phyloP scores from a whole-genome alignment of 2,888 invertebrate genomes.

The Acleris literana region DNA sequence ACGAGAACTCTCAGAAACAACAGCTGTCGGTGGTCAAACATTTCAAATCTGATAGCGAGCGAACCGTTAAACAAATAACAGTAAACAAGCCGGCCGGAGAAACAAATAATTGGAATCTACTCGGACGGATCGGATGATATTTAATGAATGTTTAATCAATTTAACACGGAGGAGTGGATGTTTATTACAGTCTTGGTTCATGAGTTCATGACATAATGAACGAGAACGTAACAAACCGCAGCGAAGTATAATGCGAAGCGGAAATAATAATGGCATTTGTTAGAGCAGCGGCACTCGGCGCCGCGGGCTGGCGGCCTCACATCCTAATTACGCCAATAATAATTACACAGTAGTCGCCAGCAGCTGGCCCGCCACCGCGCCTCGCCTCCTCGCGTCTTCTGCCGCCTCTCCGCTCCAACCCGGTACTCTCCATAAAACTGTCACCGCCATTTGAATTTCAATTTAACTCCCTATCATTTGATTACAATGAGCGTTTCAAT shows the following conservation, averaged over 20 bases:
- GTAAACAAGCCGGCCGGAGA: constrained; percentile 48
- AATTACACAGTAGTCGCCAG: constrained; percentile 75
- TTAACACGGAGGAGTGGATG: constrained; percentile 63
- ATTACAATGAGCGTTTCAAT: constrained; percentile 6
- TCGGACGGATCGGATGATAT: constrained; percentile 50
- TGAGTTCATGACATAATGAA: constrained; percentile 75
- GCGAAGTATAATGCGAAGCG: constrained; percentile 71
- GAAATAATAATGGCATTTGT: constrained; percentile 81
- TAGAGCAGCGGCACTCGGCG: constrained; percentile 65
- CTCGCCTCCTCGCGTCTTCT: constrained; percentile 51
- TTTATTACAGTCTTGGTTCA: constrained; percentile 73
- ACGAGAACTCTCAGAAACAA: constrained; percentile 27
- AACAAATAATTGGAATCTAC: constrained; percentile 24
- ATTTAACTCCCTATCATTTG: constrained; percentile 5
- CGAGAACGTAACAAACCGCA: constrained; percentile 71
- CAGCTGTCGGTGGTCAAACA: constrained; percentile 35
- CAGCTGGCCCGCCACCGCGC: constrained; percentile 56
- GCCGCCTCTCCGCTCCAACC: constrained; percentile 52
- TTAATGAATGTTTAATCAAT: constrained; percentile 75
- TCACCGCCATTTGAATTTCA: constrained; percentile 11
- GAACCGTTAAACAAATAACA: constrained; percentile 67
- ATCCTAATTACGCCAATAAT: constrained; percentile 82
- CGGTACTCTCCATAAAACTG: constrained; percentile 3
- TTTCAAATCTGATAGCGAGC: constrained; percentile 41
- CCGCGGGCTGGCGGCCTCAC: constrained; percentile 72